These are phyloP conservation scores for Pollachius pollachius DNA, from an alignment of 2,113 vertebrate species.

Conservation along the genomic window DNA sequence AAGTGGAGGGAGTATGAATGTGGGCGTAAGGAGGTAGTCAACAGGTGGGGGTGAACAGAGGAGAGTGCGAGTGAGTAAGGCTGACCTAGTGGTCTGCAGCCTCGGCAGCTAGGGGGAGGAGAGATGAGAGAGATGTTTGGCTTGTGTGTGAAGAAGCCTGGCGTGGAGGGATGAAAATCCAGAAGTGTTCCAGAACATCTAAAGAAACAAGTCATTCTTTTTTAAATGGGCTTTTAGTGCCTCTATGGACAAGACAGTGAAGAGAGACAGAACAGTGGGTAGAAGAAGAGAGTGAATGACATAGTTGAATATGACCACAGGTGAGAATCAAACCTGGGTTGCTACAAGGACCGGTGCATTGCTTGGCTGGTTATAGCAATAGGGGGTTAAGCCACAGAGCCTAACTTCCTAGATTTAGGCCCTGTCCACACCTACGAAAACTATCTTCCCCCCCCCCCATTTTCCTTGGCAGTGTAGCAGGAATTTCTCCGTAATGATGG, in stretches of 20 bases:
- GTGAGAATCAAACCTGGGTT: background rate
- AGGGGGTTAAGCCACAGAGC: constrained; percentile 6
- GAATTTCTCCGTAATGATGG: no score
- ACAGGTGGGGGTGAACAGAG: no score
- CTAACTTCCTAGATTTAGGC: no score
- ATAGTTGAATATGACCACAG: constrained; percentile 11
- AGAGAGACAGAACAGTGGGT: background rate
- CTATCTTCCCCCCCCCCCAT: no score
- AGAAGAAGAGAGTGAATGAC: constrained; percentile 13
- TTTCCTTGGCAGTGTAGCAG: no score
- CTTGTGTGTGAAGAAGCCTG: background rate
- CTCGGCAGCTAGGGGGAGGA: background rate
- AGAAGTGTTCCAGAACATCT: background rate
- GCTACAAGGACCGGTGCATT: no score
- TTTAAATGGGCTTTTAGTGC: background rate
- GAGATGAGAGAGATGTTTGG: background rate
- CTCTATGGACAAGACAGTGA: background rate
- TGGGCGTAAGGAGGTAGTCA: no score
- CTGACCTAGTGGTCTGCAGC: no score
- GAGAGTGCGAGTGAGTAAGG: no score
- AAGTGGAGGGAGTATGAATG: no score
- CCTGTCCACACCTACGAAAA: no score
- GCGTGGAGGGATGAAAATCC: background rate
- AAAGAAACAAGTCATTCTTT: background rate
- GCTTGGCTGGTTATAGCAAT: background rate